These are phyloP conservation scores for Perdita meconis DNA, from an alignment of 2,888 invertebrate genomes.

Conservation along the genomic window DNA sequence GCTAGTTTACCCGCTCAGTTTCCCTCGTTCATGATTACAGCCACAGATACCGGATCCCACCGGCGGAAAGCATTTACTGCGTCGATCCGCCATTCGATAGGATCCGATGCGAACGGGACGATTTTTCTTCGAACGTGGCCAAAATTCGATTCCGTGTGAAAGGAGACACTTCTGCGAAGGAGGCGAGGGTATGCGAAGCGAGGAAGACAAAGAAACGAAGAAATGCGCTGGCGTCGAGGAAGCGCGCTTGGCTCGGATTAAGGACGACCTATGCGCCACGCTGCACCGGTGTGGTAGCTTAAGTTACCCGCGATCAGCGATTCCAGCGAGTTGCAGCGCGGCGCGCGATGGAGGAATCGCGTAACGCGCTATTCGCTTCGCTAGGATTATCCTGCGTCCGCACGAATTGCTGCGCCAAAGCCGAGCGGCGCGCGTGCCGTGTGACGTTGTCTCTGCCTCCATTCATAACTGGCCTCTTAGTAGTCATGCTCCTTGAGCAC, in stretches of 20 bases:
- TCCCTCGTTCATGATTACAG: background rate
- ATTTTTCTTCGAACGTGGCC: slow-evolving; percentile 19
- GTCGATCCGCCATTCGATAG: slow-evolving; percentile 20
- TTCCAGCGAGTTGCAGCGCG: slow-evolving; percentile 11
- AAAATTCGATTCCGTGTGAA: slow-evolving; percentile 38
- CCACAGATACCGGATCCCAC: background rate
- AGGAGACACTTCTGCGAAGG: slow-evolving; percentile 16
- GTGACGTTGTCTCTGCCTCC: background rate
- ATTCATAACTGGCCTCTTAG: slow-evolving; percentile 6
- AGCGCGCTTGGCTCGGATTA: slow-evolving; percentile 24
- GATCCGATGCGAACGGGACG: background rate
- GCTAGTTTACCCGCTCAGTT: background rate
- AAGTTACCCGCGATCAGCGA: slow-evolving; percentile 31
- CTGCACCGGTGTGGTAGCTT: background rate
- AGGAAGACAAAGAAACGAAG: slow-evolving; percentile 14
- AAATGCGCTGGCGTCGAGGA: background rate
- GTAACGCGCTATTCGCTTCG: slow-evolving; percentile 16
- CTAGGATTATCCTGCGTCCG: slow-evolving; percentile 1
- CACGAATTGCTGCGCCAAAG: slow-evolving; percentile 15
- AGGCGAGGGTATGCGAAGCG: too few species aligned
- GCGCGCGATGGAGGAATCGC: slow-evolving; percentile 27
- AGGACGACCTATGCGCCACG: background rate
- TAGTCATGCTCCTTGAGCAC: background rate
- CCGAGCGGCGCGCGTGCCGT: too few species aligned
- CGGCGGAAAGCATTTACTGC: slow-evolving; percentile 1